Evolutionary conservation across 2,113 vertebrate genomes (phyloP).

Genomic region (Strigops habroptila): DNA sequence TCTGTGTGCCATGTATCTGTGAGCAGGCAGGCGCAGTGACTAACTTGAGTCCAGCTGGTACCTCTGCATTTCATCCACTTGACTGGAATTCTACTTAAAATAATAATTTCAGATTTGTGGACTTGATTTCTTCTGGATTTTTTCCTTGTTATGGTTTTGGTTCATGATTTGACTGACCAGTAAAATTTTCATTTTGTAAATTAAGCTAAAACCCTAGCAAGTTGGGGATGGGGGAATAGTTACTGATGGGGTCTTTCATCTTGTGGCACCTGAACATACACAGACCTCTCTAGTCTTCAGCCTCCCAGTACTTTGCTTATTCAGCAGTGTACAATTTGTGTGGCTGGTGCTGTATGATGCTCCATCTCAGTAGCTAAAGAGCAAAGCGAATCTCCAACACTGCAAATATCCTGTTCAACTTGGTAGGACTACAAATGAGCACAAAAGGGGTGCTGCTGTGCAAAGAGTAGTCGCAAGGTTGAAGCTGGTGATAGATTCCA

Average conservation of each 20-base stretch:
- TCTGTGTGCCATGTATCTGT: not conserved
- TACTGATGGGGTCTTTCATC: not conserved
- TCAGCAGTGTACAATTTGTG: not conserved
- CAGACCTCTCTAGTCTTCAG: not conserved
- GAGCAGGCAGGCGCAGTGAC: not conserved
- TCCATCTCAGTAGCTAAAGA: not conserved
- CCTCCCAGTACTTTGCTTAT: not conserved
- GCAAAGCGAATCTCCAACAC: accelerated
- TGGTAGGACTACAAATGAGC: not conserved
- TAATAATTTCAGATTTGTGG: not conserved
- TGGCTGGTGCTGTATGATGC: not conserved
- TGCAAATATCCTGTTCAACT: not conserved
- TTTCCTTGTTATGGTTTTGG: not conserved
- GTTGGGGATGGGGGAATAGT: not conserved
- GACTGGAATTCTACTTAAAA: not conserved
- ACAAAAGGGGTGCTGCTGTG: not conserved
- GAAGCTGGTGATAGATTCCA: not conserved
- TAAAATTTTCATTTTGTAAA: not conserved
- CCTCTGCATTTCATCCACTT: not conserved
- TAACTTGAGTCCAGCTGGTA: not conserved
- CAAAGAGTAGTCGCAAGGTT: not conserved
- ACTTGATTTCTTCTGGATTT: not conserved
- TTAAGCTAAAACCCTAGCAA: not conserved
- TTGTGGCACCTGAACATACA: not conserved
- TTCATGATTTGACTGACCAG: not conserved